Percentiles rank a stretch among this genome's conserved stretches.
Conservation (phyloP, 2,888 invertebrate genomes). For the Colostygia pectinataria region DNA sequence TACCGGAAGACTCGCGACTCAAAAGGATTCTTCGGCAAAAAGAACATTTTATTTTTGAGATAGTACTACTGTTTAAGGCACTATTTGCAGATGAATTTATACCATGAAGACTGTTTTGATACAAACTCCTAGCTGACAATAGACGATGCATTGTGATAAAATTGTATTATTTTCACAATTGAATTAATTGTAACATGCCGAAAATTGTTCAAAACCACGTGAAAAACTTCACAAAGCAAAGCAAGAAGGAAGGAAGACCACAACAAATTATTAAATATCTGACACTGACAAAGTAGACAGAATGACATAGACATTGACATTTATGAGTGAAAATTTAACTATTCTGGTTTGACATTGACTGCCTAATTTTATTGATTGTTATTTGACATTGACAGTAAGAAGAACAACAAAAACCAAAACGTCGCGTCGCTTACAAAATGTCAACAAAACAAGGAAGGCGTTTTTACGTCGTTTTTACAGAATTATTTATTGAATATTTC, state of each 20-base stretch:
- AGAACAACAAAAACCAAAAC: too few species aligned
- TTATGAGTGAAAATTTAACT: too few species aligned
- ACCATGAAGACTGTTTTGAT: constrained; percentile 65
- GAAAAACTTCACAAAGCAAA: constrained; percentile 49
- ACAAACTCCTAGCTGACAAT: constrained; percentile 66
- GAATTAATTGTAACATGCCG: constrained; percentile 52
- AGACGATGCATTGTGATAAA: constrained; percentile 71
- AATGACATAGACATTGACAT: too few species aligned
- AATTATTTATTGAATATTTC: too few species aligned
- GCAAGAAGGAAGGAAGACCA: too few species aligned
- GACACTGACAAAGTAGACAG: neutral
- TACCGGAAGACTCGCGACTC: constrained; percentile 62
- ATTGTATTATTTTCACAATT: constrained; percentile 44
- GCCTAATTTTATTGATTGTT: too few species aligned
- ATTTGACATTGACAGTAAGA: too few species aligned
- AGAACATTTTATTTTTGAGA: constrained; percentile 69
- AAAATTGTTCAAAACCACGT: constrained; percentile 62
- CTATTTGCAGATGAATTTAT: constrained; percentile 52
- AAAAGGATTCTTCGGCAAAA: constrained; percentile 70
- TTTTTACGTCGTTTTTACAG: too few species aligned
- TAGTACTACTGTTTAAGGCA: constrained; percentile 44
- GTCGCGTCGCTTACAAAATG: too few species aligned
- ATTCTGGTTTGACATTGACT: too few species aligned
- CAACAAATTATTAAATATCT: neutral
- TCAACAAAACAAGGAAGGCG: too few species aligned